These are phyloP conservation scores for Scrobipalpa costella DNA, from an alignment of 2,888 invertebrate species.

Conservation along the genomic window DNA sequence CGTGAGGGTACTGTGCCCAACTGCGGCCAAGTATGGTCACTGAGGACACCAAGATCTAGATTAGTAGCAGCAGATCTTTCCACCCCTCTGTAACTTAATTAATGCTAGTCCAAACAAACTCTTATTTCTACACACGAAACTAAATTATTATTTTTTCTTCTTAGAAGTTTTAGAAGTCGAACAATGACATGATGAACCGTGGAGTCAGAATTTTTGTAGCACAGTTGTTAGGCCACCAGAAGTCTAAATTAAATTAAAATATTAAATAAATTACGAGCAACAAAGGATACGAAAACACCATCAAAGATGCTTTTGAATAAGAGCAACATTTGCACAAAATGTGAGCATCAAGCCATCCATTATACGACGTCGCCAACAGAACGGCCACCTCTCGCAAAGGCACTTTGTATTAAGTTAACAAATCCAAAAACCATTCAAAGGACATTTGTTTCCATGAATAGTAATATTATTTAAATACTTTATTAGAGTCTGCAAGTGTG, in stretches of 20 bases:
- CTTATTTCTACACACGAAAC: neutral
- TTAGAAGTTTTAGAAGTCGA: too few species aligned
- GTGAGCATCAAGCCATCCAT: conserved; percentile 61
- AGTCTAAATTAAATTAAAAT: too few species aligned
- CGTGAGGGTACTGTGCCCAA: conserved; percentile 41
- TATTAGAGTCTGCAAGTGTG: conserved; percentile 46
- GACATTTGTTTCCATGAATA: conserved; percentile 78
- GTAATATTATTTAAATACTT: conserved; percentile 69
- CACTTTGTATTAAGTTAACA: conserved; percentile 78
- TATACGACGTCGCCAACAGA: conserved; percentile 62
- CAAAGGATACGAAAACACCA: conserved; percentile 37
- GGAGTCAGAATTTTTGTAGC: too few species aligned
- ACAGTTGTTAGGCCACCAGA: too few species aligned
- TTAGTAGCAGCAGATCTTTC: neutral
- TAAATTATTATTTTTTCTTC: too few species aligned
- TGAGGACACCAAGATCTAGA: neutral
- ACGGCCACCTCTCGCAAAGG: conserved; percentile 68
- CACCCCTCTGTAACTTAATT: neutral
- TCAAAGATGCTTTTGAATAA: conserved; percentile 50
- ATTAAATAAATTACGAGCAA: neutral
- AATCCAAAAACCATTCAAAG: conserved; percentile 73
- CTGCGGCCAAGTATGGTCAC: neutral
- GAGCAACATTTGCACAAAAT: conserved; percentile 67
- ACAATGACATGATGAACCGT: too few species aligned
- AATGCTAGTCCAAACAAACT: conserved; percentile 4